Conservation (phyloP, 2,888 invertebrate genomes). For the Cerastis rubricosa region DNA sequence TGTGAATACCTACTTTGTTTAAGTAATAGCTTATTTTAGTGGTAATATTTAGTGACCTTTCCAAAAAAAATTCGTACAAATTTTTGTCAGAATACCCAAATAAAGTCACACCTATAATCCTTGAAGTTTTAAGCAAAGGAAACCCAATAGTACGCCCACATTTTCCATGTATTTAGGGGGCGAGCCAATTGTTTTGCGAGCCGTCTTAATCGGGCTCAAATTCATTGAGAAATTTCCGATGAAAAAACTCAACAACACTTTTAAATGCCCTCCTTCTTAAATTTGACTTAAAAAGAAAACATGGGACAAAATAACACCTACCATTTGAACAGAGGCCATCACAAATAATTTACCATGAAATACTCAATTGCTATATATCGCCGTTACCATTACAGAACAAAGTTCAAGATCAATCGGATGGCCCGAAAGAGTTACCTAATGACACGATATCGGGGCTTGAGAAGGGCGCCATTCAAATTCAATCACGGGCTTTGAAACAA, state of each 20-base stretch:
- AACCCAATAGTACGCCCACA: neutral
- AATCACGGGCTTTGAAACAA: slow-evolving; percentile 75
- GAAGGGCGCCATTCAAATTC: slow-evolving; percentile 73
- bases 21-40: neutral
- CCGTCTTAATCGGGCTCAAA: neutral
- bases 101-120: neutral
- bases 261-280: neutral
- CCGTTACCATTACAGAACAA: slow-evolving; percentile 53
- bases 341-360: slow-evolving; percentile 27
- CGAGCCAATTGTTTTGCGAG: neutral
- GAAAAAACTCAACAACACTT: neutral
- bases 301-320: neutral
- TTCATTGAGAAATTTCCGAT: neutral
- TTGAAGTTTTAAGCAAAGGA: neutral
- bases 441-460: slow-evolving; percentile 61
- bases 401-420: slow-evolving; percentile 67
- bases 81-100: neutral
- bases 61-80: too few species aligned
- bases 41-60: neutral
- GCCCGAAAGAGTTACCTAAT: slow-evolving; percentile 68
- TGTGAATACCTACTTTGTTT: slow-evolving; percentile 5
- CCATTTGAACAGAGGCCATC: neutral
- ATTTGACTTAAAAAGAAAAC: neutral
- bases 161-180: neutral
- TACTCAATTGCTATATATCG: slow-evolving; percentile 38